Evolutionary conservation across 2,888 invertebrate genomes (phyloP), one percentile per base, ranked within the genome.

Genomic region (Gisinianus flammeolus): DNA sequence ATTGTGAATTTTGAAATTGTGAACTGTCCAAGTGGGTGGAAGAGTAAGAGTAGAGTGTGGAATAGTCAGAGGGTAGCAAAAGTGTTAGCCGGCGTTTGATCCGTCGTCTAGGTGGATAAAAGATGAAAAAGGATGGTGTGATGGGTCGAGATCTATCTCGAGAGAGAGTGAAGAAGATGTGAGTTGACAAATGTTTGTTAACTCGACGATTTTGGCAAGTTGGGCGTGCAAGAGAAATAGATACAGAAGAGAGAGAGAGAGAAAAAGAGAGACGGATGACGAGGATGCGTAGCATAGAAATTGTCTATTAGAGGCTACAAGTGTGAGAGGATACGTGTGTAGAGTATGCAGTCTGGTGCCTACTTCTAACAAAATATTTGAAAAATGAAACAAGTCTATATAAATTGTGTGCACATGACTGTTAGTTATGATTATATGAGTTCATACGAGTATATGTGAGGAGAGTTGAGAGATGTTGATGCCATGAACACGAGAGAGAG

Each of bases 141-240:
- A 52, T 67, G 67, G n/a, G 68, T 26, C 54, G 31, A 72, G 77
- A 71, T n/a, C n/a, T n/a, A n/a, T n/a, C n/a, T n/a, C n/a, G n/a
- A n/a, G n/a, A n/a, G n/a, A n/a, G 58, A 58, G 77, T 70, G 77
- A 77, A 56, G 44, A 76, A 56, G 79, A 75, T 62, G 66, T 30
- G 58, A 74, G 74, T 56, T 74, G 74, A 74, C 74, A 74, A 74
- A 74, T 74, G 54, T 35, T 69, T 64, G 73, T 67, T 52, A 35
- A 44, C 74, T 74, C 44, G 35, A 64, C 66, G 66, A 74, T 64
- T 74, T 74, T 74, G 74, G 74, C 74, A 66, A 74, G 74, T 74
- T 66, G 74, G 74, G 74, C 74, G 74, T 74, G 58, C 71, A 30
- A 24, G n/a, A 31, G 35, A 69, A 33, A 44, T n/a, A n/a, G 67